These are phyloP conservation scores for Serrognathus titanus DNA, from an alignment of 2,888 invertebrate genomes.

Conservation along the genomic window DNA sequence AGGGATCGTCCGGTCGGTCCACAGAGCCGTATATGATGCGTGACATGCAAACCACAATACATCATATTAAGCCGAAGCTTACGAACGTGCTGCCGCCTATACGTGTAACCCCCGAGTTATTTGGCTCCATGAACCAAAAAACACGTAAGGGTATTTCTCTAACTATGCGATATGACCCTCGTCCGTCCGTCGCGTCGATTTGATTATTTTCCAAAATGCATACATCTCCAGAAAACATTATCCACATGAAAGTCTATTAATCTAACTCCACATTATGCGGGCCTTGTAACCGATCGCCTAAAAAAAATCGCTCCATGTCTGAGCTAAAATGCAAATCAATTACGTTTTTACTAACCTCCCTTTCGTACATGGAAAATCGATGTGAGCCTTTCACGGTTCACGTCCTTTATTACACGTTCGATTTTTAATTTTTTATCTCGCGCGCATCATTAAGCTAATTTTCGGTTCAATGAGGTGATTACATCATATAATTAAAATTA, in stretches of 20 bases:
- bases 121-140: neutral
- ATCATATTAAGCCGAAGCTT: slow-evolving; percentile 8
- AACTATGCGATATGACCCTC: no score
- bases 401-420: no score
- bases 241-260: neutral
- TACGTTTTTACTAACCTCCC: neutral
- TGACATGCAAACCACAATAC: slow-evolving; percentile 14
- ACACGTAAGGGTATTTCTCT: no score
- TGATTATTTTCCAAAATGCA: no score
- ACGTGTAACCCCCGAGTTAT: neutral
- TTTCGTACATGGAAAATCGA: neutral
- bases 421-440: no score
- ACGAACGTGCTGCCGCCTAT: slow-evolving; percentile 6
- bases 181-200: no score
- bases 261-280: slow-evolving; percentile 2
- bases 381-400: no score
- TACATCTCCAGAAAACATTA: neutral
- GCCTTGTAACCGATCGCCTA: neutral
- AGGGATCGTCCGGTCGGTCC: neutral
- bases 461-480: no score
- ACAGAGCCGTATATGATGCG: slow-evolving; percentile 8
- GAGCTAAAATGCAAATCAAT: neutral
- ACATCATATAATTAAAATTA: no score
- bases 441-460: no score
- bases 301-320: neutral